Base-by-base conservation (phyloP, 2,888 invertebrate genomes). In the Ecliptopera silaceata region DNA sequence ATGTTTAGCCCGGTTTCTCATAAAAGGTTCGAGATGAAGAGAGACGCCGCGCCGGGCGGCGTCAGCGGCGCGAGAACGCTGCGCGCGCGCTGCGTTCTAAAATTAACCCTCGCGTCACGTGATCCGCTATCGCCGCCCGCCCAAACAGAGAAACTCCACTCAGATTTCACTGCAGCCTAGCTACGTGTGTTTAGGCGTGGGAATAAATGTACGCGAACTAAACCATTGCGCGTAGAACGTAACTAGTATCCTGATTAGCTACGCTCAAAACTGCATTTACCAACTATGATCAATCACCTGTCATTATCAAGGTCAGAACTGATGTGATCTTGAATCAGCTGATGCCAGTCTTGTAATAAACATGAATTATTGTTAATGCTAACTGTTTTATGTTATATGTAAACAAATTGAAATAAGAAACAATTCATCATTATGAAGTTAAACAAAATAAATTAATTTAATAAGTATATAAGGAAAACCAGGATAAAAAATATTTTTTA, bases 131-230 rank as follows among this genome's bases (percentile, higher is more conserved):
- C 74, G 78, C 84, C 86, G 85, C 86, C 90, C 90, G 90, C 88
- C 90, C 91, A 91, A 90, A 91, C 88, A 83, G 84, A 91, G 90
- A 89, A 89, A 90, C 87, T 79, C 86, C 82, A 70, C 88, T 91
- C 90, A 73, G 77, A 87, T 91, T 91, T 89, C 90, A 90, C 74
- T 82, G 80, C 80, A 78, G 65, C 71, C 75, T 63, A 66, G 71
- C 72, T 66, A 60, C 69, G 67, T 69, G 71, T 73, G 72, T 72
- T 77, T 78, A 71, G 73, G 74, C 79, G 72, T 71, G 67, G 66
- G 66, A 70, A 62, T 64, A 61, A 38, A 59, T 64, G 58, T 58
- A 64, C 48, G 38, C 54, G 29, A 47, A 58, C 50, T 29, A 53
- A 46, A 48, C 45, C 38, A 42, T 26, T 50, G 46, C 20, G 56